Evolutionary conservation across 1,140 invertebrate genomes (phyloP), one percentile per base, ranked within the genome.

Genomic region (Pseudachorutes palmiensis): DNA sequence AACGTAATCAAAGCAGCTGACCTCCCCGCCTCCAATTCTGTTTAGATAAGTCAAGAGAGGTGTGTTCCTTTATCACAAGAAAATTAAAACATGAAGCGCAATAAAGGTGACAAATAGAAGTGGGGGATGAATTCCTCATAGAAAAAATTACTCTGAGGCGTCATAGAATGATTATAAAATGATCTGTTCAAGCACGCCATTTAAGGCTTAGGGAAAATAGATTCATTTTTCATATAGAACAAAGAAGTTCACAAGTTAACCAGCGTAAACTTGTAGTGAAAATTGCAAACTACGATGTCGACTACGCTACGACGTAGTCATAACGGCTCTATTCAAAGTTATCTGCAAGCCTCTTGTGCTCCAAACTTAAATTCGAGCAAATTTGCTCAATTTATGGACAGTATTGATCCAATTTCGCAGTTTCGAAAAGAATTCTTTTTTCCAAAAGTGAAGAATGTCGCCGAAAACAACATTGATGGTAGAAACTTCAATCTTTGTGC

Each of bases 381-480:
- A 45, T 48, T 63, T 63, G 30, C 41, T 9, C 3, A 26, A 41
- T 48, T 22, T 41, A 57, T 65, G 64, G 64, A 65, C 28, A 19
- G 12, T 51, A 30, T 26, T 5, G 64, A 65, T 58, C 64, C 64
- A 3, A n/a, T 65, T 3, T 3, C 36, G 2, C 2, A 65, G 2
- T 59, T 65, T 3, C 9, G 64, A 28, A n/a, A 16, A 2, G 2
- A 65, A 12, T 65, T 65, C 60, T n/a, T 24, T 9, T 16, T 59
- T 58, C 64, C 64, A 65, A 65, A 65, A 60, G 55, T 65, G 26
- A 58, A 65, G 26, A 28, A 30, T 80, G 79, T 76, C 67, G 80
- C 64, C 62, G 67, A 32, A 73, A 62, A 30, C 51, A 9, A 41
- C 12, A 19, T 5, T 5, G 24, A 14, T 55, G 5, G 12, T 14